Base-by-base conservation (phyloP, 1,140 invertebrate species). In the Apis cerana region DNA sequence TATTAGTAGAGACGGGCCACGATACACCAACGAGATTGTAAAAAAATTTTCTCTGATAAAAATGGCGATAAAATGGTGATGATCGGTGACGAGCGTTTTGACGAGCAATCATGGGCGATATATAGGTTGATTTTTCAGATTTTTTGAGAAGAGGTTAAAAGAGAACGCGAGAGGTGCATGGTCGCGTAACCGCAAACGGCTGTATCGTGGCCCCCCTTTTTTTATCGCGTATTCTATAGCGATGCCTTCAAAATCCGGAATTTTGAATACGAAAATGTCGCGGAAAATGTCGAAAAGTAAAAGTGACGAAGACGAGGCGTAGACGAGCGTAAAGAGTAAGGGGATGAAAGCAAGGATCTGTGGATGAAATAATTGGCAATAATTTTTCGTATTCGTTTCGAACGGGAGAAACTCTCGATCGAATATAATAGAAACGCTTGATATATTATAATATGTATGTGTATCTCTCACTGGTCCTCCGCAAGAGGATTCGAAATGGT, bases 401-500 rank as follows among this genome's bases (percentile, higher is more conserved):
- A 77, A 48, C 8, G 61, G 59, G 64, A n/a, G 43, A 54, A 72
- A 72, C 77, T 52, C 19, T 27, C 61, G 75, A 69, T 17, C 64
- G 67, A 64, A 65, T 79, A 72, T 82, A 74, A 83, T 43, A 79
- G 70, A 61, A 67, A 79, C 82, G 68, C 59, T 64, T 27, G 59
- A 74, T 23, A 79, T 75, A 33, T 13, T 43, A 15, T 54, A 54
- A 12, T 54, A 54, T 54, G 52, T 54, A 13, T 12, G 13, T 12
- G 10, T 76, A 43, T 43, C 4, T 75, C 69, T 62, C 81, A 64
- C 71, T 84, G 75, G 76, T 88, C 84, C 86, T 84, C 74, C 77
- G 75, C 81, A 64, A 71, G 86, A 89, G 75, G 81, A 88, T 84
- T 85, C 81, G 81, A 72, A 43, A 80, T 82, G 84, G 80, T 84